Conservation (phyloP, 2,797 vertebrate species). For the Periparus ater region DNA sequence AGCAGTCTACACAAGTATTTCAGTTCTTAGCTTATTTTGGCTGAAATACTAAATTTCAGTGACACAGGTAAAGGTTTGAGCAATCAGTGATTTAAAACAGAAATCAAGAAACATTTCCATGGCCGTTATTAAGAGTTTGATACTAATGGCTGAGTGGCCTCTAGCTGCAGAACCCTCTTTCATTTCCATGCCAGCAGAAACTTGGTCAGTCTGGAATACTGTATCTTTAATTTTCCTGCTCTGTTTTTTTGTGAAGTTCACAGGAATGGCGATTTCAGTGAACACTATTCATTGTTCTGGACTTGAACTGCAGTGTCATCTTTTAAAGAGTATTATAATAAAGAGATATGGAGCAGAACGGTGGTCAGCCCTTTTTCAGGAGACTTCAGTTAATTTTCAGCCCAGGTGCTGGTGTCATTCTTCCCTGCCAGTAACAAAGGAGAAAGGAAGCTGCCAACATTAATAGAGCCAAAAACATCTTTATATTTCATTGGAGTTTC, state of each 20-base stretch:
- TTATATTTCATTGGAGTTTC: neutral
- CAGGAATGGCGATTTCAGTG: constrained; percentile 45
- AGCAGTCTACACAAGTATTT: neutral
- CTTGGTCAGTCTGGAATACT: constrained; percentile 25
- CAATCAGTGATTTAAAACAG: neutral
- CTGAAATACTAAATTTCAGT: neutral
- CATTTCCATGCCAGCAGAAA: neutral
- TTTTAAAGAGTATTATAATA: constrained; percentile 68
- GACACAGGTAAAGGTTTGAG: neutral
- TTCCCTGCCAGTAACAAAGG: neutral
- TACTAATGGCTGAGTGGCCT: neutral
- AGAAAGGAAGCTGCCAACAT: neutral
- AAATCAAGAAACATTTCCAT: neutral
- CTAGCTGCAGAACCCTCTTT: neutral
- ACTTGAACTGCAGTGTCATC: constrained; percentile 67
- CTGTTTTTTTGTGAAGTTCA: constrained; percentile 57
- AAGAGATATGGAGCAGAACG: constrained; percentile 33
- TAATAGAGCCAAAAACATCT: neutral
- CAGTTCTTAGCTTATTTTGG: neutral
- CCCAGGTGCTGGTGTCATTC: neutral
- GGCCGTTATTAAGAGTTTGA: neutral
- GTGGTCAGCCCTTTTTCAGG: constrained; percentile 20
- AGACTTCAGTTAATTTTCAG: neutral
- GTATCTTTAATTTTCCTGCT: constrained; percentile 63
- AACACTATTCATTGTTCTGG: constrained; percentile 44